Percentiles rank a stretch among this genome's conserved stretches.
Conservation (phyloP, 2,113 vertebrate species). For the Athene cunicularia region DNA sequence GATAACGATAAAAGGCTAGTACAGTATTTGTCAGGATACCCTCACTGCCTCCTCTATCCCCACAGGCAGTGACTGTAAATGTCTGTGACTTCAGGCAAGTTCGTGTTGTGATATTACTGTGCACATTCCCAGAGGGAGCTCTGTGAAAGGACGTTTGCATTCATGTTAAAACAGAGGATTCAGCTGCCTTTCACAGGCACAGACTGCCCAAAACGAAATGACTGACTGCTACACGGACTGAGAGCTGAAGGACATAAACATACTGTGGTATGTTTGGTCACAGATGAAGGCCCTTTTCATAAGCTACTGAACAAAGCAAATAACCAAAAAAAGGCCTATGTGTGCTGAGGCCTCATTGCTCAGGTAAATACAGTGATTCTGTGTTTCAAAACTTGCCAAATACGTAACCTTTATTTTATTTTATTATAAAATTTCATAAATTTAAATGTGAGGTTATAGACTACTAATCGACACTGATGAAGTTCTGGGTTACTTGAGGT, state of each 20-base stretch:
- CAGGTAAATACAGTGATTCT: not conserved
- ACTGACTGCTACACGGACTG: constrained; percentile 50
- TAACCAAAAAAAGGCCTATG: not conserved
- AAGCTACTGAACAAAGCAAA: constrained; percentile 59
- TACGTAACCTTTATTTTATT: not conserved
- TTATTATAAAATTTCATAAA: not conserved
- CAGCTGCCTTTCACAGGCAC: constrained; percentile 48
- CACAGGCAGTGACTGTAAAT: constrained; percentile 84
- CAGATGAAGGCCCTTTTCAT: constrained; percentile 52
- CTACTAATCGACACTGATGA: constrained; percentile 24
- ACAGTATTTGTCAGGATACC: constrained; percentile 83
- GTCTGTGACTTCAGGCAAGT: constrained; percentile 81
- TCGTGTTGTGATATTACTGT: constrained; percentile 83
- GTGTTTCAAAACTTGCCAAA: constrained; percentile 53
- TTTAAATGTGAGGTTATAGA: constrained; percentile 43
- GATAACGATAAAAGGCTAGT: constrained; percentile 81
- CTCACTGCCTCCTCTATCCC: constrained; percentile 79
- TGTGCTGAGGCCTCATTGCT: not conserved
- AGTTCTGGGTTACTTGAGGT: not conserved
- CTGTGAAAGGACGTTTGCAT: constrained; percentile 74
- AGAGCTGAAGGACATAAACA: constrained; percentile 60
- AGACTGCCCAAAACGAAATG: constrained; percentile 47
- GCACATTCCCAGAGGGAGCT: constrained; percentile 77
- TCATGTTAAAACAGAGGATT: constrained; percentile 74
- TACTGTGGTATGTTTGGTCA: constrained; percentile 52